phyloP scores from a whole-genome alignment of 2,888 invertebrate genomes.

The Temnothorax rugatulus region DNA sequence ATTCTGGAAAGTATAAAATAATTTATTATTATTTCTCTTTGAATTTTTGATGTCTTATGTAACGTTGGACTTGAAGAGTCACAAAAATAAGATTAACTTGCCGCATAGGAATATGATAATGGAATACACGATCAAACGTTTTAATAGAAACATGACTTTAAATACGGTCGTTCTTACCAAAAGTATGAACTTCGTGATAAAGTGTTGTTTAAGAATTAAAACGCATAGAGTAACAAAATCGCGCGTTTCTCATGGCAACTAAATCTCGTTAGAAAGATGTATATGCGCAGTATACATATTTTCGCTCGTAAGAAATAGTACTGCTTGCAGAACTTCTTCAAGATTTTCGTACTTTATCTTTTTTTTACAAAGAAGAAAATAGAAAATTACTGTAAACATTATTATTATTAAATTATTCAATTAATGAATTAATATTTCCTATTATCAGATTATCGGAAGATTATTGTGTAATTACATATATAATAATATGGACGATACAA shows the following conservation, averaged over 20 bases:
- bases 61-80: no score
- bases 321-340: not conserved
- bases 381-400: not conserved
- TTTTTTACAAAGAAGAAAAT: not conserved
- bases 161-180: not conserved
- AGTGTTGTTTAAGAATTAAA: slow-evolving; percentile 37
- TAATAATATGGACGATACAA: not conserved
- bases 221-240: slow-evolving; percentile 24
- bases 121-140: not conserved
- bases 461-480: not conserved
- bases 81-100: not conserved
- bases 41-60: not conserved
- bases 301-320: slow-evolving; percentile 5
- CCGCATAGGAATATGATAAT: not conserved
- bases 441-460: not conserved
- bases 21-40: not conserved
- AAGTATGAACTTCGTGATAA: slow-evolving; percentile 24
- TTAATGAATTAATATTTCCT: not conserved
- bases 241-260: slow-evolving; percentile 23
- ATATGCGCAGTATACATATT: slow-evolving; percentile 12
- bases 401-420: not conserved
- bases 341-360: slow-evolving; percentile 13
- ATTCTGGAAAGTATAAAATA: not conserved
- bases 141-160: not conserved
- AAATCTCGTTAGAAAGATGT: slow-evolving; percentile 34